Conservation (phyloP, 2,797 vertebrate genomes). For the Buphagus erythrorhynchus region DNA sequence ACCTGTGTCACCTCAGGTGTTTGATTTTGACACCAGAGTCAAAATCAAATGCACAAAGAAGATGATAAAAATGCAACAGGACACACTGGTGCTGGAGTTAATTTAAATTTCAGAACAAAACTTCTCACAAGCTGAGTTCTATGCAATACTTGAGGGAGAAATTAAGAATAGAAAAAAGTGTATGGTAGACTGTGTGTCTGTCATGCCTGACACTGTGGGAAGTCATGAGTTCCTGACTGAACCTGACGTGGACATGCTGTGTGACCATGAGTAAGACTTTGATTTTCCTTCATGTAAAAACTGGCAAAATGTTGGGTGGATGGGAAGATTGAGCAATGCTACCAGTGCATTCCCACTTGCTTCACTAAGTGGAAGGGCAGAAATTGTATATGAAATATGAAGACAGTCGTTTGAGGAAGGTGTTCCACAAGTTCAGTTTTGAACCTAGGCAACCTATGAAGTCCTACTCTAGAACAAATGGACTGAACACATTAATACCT, state of each 20-base stretch:
- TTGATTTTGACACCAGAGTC: neutral
- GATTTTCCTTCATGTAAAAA: neutral
- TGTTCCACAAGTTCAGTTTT: neutral
- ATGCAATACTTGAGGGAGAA: neutral
- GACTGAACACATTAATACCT: neutral
- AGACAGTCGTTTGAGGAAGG: neutral
- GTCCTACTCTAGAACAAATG: neutral
- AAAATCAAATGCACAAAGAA: neutral
- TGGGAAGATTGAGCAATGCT: neutral
- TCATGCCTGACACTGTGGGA: neutral
- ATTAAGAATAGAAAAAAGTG: neutral
- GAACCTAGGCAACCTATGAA: neutral
- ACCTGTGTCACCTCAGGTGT: neutral
- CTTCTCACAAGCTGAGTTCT: neutral
- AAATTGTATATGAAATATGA: neutral
- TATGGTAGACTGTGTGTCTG: neutral
- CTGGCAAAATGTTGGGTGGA: neutral
- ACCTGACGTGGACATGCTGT: fast-evolving
- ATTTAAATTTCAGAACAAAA: neutral
- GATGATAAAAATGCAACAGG: neutral
- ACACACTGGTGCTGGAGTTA: neutral
- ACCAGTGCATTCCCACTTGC: neutral
- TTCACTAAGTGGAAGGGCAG: neutral
- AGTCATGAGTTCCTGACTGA: neutral
- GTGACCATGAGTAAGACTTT: neutral